Conservation (phyloP, 2,797 vertebrate species). For the Gadopsis marmoratus region DNA sequence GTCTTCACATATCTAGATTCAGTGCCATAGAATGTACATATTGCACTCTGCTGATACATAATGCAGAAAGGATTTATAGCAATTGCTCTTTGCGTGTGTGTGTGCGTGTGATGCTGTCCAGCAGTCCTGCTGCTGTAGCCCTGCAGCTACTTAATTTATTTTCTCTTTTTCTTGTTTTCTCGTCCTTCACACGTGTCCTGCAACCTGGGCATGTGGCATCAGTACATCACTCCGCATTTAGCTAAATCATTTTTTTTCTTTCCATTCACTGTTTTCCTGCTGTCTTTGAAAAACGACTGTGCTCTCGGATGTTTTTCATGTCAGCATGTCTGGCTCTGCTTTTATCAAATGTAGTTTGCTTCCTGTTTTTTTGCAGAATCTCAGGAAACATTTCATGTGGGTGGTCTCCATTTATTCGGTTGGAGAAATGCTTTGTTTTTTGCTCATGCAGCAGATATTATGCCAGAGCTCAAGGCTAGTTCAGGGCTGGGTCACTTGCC, state of each 20-base stretch:
- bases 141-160: conserved; percentile 10
- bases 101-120: conserved; percentile 45
- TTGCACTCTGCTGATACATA: conserved; percentile 48
- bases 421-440: conserved; percentile 23
- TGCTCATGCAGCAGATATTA: conserved; percentile 55
- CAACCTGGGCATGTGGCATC: conserved; percentile 35
- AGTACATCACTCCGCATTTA: conserved; percentile 52
- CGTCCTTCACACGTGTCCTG: conserved; percentile 26
- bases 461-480: conserved; percentile 36
- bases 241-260: conserved; percentile 56
- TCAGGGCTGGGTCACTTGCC: conserved; percentile 69
- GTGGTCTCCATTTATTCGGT: conserved; percentile 49
- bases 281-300: conserved; percentile 33
- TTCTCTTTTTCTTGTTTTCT: conserved; percentile 35
- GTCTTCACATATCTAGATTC: conserved; percentile 23
- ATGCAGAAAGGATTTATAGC: conserved; percentile 68
- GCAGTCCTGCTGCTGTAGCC: conserved; percentile 17
- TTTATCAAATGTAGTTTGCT: conserved; percentile 54
- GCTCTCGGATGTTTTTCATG: conserved; percentile 53
- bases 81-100: conserved; percentile 61
- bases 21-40: conserved; percentile 21
- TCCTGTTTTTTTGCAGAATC: conserved; percentile 77
- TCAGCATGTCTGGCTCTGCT: conserved; percentile 34
- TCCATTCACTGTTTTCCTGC: conserved; percentile 1
- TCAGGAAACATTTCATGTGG: conserved; percentile 46